Base-by-base conservation (phyloP, 2,888 invertebrate species). In the Mesoligia furuncula region DNA sequence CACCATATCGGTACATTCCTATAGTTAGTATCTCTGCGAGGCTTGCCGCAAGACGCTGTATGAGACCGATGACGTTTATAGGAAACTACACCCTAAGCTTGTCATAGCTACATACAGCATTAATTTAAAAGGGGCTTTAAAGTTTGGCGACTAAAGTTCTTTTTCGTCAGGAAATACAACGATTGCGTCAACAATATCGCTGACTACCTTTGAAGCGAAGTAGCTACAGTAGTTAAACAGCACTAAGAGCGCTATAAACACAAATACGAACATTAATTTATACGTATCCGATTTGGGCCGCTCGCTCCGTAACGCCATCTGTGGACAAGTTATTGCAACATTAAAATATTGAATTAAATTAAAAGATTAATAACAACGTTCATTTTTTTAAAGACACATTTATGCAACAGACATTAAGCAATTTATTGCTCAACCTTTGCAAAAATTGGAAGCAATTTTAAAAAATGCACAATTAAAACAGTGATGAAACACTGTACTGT, bases 181-280 rank as follows among this genome's bases (percentile, higher is more conserved):
- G 15, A 77, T 36, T 59, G 65, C 39, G 27, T 75, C 71, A 59
- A 81, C 45, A 59, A 48, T 54, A 51, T 78, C 64, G 4, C 45
- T 68, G n/a, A 67, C 27, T 65, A 70, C 54, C 48, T 64, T 31
- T 1, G 73, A 51, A 1, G 31, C 1, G 36, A 62, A 24, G n/a
- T 36, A 71, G 70, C 31, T 80, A 66, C 9, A 77, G 31, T 13
- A 70, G 45, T 31, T 42, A 57, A 45, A 75, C 9, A 71, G 36
- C 17, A 73, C 36, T 68, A 73, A 42, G n/a, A 84, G 64, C 15
- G 45, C 69, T 69, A 84, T 42, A 65, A 80, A 65, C 79, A 88
- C 66, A 74, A 89, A 84, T 91, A 92, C 92, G 89, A 90, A 92
- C 92, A 91, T 88, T 86, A 88, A 54, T 87, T 80, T 84, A 87